Evolutionary conservation across 2,888 invertebrate species (phyloP), one percentile per base, ranked within the genome.

Genomic region (Hydrotaea diabolus): DNA sequence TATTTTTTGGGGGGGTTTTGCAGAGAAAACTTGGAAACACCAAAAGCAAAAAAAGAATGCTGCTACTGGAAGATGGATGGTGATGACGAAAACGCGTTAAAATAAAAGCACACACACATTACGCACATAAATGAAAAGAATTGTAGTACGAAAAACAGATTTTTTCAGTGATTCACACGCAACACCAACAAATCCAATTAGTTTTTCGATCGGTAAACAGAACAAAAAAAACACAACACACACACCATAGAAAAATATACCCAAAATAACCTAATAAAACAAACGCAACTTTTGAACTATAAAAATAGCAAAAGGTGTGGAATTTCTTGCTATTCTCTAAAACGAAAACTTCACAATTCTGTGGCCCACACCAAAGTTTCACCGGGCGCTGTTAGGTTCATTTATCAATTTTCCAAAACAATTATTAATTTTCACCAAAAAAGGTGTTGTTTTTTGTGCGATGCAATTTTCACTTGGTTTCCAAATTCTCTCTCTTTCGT

Each of bases 71-170:
- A 79, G 19, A 53, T 76, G 43, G 36, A n/a, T 21, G 77, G 17
- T 36, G 74, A 77, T 77, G 80, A 77, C 73, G 80, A 83, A 83
- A 83, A 74, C 74, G 77, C 15, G 69, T 80, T 64, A 80, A 80
- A 80, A 74, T 74, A 74, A 74, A 77, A 72, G 64, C 59, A 64
- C 23, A 75, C 1, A 7, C 31, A 31, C 5, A 13, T 15, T 49
- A 39, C 15, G 62, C 15, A 69, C 36, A 53, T 23, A 31, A 77
- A 21, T 5, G n/a, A n/a, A n/a, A 31, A 72, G 66, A 84, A 64
- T 77, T 79, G 11, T 21, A 69, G 64, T 39, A 46, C 62, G 74
- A 80, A 31, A 84, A 77, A 74, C 77, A 74, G 80, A 57, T 11
- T 15, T 72, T 77, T 84, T 74, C 21, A 72, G 59, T 84, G 80